Percentiles rank a stretch among this genome's conserved stretches.
Evolutionary conservation across 2,888 invertebrate species (phyloP).

Genomic region (Crepidodera aurea): DNA sequence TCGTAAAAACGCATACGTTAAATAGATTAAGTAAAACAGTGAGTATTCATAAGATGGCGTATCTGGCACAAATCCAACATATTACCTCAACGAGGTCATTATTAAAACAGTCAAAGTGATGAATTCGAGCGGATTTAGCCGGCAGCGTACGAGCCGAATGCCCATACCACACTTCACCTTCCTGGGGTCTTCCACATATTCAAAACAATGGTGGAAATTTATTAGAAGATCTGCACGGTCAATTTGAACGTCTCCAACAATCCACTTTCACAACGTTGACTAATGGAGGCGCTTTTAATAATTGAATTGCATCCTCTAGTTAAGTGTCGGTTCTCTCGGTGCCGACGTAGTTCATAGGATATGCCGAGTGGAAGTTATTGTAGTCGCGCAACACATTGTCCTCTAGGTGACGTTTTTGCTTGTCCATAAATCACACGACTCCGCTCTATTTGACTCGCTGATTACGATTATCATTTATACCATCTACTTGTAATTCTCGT

Average conservation of each 20-base stretch:
- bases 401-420: constrained; percentile 53
- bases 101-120: constrained; percentile 40
- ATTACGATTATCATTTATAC: constrained; percentile 56
- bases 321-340: constrained; percentile 46
- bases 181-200: constrained; percentile 31
- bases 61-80: constrained; percentile 31
- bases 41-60: constrained; percentile 9
- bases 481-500: constrained; percentile 32
- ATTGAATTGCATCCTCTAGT: constrained; percentile 57
- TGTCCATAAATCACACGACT: constrained; percentile 56
- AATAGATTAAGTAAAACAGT: constrained; percentile 13
- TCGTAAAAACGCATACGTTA: constrained; percentile 10
- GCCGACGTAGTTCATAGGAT: constrained; percentile 43
- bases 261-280: constrained; percentile 54
- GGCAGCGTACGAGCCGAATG: constrained; percentile 30
- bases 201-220: constrained; percentile 54
- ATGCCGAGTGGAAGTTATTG: constrained; percentile 54
- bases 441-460: constrained; percentile 56
- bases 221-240: constrained; percentile 58
- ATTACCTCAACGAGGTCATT: constrained; percentile 38
- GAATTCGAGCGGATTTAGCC: constrained; percentile 37
- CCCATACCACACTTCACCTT: constrained; percentile 33
- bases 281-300: constrained; percentile 59
- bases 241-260: constrained; percentile 57
- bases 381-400: constrained; percentile 54